Percentiles rank a stretch among this genome's conserved stretches.
Evolutionary conservation across 2,888 invertebrate genomes (phyloP).

Genomic region (Ephialtes manifestator): DNA sequence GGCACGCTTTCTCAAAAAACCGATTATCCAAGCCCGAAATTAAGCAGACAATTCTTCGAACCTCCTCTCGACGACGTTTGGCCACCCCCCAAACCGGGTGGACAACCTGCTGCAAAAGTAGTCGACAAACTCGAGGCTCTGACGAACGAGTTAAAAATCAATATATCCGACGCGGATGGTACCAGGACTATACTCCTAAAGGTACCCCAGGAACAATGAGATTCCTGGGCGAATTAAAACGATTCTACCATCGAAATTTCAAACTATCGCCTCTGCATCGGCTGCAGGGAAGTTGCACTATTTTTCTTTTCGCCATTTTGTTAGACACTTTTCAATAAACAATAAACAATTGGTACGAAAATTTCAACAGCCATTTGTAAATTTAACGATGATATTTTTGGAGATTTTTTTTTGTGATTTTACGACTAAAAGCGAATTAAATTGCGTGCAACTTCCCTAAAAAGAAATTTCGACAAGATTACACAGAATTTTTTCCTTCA

Average conservation of each 20-base stretch:
- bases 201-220: slow-evolving; percentile 81
- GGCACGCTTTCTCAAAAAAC: slow-evolving; percentile 74
- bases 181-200: slow-evolving; percentile 83
- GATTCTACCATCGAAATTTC: slow-evolving; percentile 45
- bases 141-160: slow-evolving; percentile 83
- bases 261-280: slow-evolving; percentile 13
- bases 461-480: neutral
- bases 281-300: slow-evolving; percentile 19
- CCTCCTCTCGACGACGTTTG: slow-evolving; percentile 88
- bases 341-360: slow-evolving; percentile 9
- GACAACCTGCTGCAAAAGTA: slow-evolving; percentile 72
- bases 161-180: slow-evolving; percentile 83
- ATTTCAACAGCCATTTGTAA: neutral
- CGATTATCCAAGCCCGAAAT: slow-evolving; percentile 69
- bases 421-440: neutral
- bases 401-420: slow-evolving; percentile 1
- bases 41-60: slow-evolving; percentile 86
- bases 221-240: slow-evolving; percentile 18
- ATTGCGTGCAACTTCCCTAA: slow-evolving; percentile 14
- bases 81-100: slow-evolving; percentile 87
- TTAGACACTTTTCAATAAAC: neutral
- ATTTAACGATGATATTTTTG: neutral
- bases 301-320: slow-evolving; percentile 13
- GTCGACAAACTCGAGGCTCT: slow-evolving; percentile 80
- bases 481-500: neutral